Conservation (phyloP, 1,140 invertebrate genomes). For the Zaprionus capensis region DNA sequence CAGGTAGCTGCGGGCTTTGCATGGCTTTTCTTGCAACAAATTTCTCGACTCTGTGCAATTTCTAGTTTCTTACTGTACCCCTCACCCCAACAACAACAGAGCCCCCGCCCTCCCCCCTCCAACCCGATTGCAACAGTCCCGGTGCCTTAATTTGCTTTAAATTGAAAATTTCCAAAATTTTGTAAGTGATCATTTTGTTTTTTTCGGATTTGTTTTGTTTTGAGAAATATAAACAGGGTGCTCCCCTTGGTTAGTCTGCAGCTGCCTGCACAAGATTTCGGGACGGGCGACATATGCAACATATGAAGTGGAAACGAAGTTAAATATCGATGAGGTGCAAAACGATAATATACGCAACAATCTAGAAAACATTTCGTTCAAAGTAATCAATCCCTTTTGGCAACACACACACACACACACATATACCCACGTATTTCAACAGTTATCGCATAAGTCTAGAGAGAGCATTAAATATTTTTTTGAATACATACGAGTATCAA, state of each 20-base stretch:
- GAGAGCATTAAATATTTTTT: slow-evolving; percentile 7
- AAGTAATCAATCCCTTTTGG: slow-evolving; percentile 8
- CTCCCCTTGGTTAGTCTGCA: not conserved
- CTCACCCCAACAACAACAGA: not conserved
- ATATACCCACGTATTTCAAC: slow-evolving; percentile 2
- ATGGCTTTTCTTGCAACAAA: not conserved
- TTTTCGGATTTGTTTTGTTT: slow-evolving; percentile 30
- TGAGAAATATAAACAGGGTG: slow-evolving; percentile 23
- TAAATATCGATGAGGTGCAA: not conserved
- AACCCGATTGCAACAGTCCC: slow-evolving; percentile 41
- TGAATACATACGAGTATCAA: slow-evolving; percentile 17
- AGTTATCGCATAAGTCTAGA: slow-evolving; percentile 1
- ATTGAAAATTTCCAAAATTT: slow-evolving; percentile 25
- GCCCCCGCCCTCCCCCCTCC: too few relatives aligned
- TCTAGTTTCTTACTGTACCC: slow-evolving; percentile 41
- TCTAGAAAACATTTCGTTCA: slow-evolving; percentile 5
- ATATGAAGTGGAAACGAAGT: not conserved
- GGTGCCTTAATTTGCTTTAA: slow-evolving; percentile 70
- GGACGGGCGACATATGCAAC: not conserved
- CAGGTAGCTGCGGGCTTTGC: not conserved
- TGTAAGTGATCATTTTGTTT: not conserved
- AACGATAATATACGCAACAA: not conserved
- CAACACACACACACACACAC: not conserved
- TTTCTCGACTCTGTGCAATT: slow-evolving; percentile 23
- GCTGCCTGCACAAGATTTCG: not conserved